phyloP scores from a whole-genome alignment of 2,797 vertebrate genomes.

The Lates japonicus region DNA sequence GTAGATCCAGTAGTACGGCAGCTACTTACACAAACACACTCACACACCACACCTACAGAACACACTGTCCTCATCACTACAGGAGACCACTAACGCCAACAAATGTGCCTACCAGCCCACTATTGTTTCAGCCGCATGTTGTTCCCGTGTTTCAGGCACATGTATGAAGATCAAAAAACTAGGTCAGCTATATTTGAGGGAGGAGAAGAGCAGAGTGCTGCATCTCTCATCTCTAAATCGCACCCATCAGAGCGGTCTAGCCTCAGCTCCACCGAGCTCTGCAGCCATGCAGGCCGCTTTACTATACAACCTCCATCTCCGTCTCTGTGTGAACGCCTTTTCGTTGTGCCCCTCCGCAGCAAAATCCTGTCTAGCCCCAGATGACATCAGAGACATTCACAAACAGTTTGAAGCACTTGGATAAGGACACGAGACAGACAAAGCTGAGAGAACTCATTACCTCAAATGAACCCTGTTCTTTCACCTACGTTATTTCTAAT shows the following conservation, averaged over 20 bases:
- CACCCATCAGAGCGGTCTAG: slow-evolving; percentile 50
- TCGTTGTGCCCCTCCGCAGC: slow-evolving; percentile 19
- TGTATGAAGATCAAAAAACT: slow-evolving; percentile 77
- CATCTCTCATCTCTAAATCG: slow-evolving; percentile 70
- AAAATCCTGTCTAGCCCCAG: slow-evolving; percentile 25
- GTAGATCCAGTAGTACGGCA: slow-evolving; percentile 3
- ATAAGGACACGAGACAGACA: slow-evolving; percentile 8
- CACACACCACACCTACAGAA: slow-evolving; percentile 7
- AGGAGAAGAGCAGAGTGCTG: slow-evolving; percentile 65
- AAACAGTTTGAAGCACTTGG: slow-evolving; percentile 9
- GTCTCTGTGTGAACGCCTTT: slow-evolving; percentile 13
- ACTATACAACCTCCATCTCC: slow-evolving; percentile 56
- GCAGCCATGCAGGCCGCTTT: slow-evolving; percentile 39
- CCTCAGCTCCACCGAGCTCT: slow-evolving; percentile 55
- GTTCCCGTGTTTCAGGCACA: slow-evolving; percentile 60
- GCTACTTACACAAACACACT: slow-evolving; percentile 10
- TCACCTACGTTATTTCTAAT: slow-evolving; percentile 16
- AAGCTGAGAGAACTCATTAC: slow-evolving; percentile 44
- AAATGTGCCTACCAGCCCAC: slow-evolving; percentile 6
- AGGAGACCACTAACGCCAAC: slow-evolving; percentile 7
- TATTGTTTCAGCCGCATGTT: slow-evolving; percentile 48
- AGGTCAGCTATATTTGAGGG: slow-evolving; percentile 80
- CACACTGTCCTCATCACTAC: slow-evolving; percentile 27
- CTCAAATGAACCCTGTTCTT: slow-evolving; percentile 60
- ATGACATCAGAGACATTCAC: slow-evolving; percentile 36